Conservation (phyloP, 2,888 invertebrate species). For the Phoenoteleia sp. region DNA sequence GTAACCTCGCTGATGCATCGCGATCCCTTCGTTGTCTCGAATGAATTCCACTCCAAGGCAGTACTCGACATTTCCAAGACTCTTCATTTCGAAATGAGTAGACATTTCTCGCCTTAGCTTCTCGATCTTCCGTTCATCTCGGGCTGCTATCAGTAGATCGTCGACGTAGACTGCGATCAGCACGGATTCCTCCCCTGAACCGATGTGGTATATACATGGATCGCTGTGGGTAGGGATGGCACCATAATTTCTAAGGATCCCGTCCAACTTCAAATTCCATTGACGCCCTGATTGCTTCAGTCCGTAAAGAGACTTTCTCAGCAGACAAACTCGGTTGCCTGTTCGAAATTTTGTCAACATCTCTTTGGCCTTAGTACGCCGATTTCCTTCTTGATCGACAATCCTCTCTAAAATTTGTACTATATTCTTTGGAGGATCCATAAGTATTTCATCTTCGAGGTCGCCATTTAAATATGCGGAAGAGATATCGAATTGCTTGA, state of each 20-base stretch:
- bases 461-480: constrained; percentile 25
- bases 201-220: constrained; percentile 17
- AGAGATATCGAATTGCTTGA: constrained; percentile 3
- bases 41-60: constrained; percentile 12
- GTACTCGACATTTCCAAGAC: constrained; percentile 3
- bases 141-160: constrained; percentile 11
- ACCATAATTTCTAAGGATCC: background rate
- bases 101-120: background rate
- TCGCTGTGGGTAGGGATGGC: background rate
- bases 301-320: constrained; percentile 36
- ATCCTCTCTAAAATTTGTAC: background rate
- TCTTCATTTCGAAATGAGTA: background rate
- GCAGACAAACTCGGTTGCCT: constrained; percentile 18
- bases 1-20: constrained; percentile 12
- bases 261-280: constrained; percentile 30
- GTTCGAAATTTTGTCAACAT: constrained; percentile 2
- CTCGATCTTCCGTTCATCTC: background rate
- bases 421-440: constrained; percentile 12
- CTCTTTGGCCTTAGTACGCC: constrained; percentile 50
- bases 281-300: constrained; percentile 24
- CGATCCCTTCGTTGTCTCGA: background rate
- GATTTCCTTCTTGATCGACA: constrained; percentile 33
- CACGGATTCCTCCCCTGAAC: constrained; percentile 4
- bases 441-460: background rate
- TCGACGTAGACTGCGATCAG: constrained; percentile 26